These are phyloP conservation scores for Ptiloglossa arizonensis DNA, from an alignment of 1,140 invertebrate genomes.

Conservation along the genomic window DNA sequence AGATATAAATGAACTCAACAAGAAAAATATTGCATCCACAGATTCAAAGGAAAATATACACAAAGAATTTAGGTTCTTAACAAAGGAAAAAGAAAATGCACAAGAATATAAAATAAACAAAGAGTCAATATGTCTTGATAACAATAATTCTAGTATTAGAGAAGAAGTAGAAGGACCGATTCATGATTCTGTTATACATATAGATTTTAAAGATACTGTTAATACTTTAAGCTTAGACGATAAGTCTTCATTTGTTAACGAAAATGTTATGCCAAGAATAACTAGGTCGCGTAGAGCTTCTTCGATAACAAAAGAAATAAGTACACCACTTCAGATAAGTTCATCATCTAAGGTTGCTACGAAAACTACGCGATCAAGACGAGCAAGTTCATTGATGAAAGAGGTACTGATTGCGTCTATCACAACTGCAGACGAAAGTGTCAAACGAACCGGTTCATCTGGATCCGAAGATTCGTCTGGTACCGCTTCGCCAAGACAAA, in stretches of 20 bases:
- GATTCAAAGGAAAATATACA: not conserved
- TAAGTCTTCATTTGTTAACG: not conserved
- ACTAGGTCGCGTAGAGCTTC: slow-evolving; percentile 61
- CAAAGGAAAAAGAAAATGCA: not conserved
- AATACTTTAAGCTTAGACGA: not conserved
- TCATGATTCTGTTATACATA: not conserved
- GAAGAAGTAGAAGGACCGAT: not conserved
- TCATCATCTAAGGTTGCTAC: not conserved
- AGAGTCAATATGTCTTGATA: not conserved
- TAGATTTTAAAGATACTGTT: not conserved
- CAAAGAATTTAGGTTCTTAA: not conserved
- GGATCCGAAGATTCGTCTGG: slow-evolving; percentile 11
- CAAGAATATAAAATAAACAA: not conserved
- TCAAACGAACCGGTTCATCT: not conserved
- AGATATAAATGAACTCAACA: slow-evolving; percentile 32
- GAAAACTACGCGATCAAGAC: slow-evolving; percentile 9
- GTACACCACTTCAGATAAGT: not conserved
- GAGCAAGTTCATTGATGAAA: slow-evolving; percentile 53
- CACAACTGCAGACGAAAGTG: not conserved
- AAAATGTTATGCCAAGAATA: slow-evolving; percentile 33
- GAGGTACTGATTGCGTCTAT: slow-evolving; percentile 42
- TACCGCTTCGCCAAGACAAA: not conserved
- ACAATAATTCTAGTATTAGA: slow-evolving; percentile 9
- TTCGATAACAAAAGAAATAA: slow-evolving; percentile 49
- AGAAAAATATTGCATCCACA: not conserved